Percentiles rank a stretch among this genome's conserved stretches.
These are phyloP conservation scores for Triplophysa rosa DNA, from an alignment of 2,113 vertebrate genomes.

Conservation along the genomic window DNA sequence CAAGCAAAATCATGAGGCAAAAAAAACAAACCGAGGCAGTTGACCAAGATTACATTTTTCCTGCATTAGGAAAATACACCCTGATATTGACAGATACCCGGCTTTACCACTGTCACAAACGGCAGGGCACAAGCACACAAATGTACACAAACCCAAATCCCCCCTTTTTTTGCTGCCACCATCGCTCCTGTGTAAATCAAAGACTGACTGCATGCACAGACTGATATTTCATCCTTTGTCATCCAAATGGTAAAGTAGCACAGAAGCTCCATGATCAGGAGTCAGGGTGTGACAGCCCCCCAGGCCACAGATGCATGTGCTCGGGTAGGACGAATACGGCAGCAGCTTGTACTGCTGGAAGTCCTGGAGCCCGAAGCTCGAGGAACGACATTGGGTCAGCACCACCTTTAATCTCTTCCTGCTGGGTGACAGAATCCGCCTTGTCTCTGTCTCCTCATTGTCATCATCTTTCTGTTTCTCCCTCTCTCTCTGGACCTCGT, in stretches of 20 bases:
- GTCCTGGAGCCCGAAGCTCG: conserved; percentile 83
- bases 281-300: conserved; percentile 79
- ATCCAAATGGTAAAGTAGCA: conserved; percentile 91
- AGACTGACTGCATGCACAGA: not conserved
- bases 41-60: conserved; percentile 37
- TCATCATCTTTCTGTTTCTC: conserved; percentile 80
- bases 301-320: conserved; percentile 80
- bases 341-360: conserved; percentile 87
- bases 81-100: conserved; percentile 40
- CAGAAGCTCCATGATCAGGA: conserved; percentile 80
- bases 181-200: not conserved
- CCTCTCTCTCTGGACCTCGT: conserved; percentile 81
- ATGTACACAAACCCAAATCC: not conserved
- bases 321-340: conserved; percentile 82
- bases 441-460: conserved; percentile 68
- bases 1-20: conserved; percentile 15
- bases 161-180: not conserved
- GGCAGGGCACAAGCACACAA: not conserved
- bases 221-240: conserved; percentile 75
- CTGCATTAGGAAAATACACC: conserved; percentile 25
- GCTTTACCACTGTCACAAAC: not conserved
- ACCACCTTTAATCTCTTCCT: conserved; percentile 92
- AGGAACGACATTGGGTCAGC: conserved; percentile 88
- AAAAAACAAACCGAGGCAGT: conserved; percentile 51
- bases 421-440: conserved; percentile 68